These are phyloP conservation scores for Protobothrops flavoviridis DNA, from an alignment of 2,113 vertebrate species.

Conservation along the genomic window DNA sequence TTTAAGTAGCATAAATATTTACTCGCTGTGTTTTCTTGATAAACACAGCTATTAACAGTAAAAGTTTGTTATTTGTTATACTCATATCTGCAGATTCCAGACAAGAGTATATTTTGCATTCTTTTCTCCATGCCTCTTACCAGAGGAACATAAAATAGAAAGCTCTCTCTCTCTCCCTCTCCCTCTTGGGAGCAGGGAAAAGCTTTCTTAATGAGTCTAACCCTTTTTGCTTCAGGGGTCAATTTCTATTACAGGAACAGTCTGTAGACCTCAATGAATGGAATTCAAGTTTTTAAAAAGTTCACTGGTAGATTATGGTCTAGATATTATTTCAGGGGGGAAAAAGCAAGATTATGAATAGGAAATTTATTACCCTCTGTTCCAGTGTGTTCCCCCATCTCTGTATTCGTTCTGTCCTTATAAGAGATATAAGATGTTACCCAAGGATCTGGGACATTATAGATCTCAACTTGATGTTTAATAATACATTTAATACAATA, in stretches of 20 bases:
- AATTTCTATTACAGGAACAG: slow-evolving; percentile 26
- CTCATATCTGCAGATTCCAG: slow-evolving; percentile 12
- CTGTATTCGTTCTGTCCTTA: neutral
- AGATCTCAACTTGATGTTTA: neutral
- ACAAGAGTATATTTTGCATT: neutral
- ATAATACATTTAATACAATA: neutral
- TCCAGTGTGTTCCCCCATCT: neutral
- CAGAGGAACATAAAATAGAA: slow-evolving; percentile 11
- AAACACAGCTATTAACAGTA: slow-evolving; percentile 17
- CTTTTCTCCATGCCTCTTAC: neutral
- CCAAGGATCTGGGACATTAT: neutral
- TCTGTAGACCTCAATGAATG: slow-evolving; percentile 6
- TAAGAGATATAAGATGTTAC: neutral
- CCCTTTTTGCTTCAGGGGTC: slow-evolving; percentile 21
- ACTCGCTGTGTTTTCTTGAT: slow-evolving; percentile 19
- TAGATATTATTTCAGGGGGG: neutral
- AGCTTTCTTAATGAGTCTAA: slow-evolving; percentile 26
- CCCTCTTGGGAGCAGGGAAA: slow-evolving; percentile 16
- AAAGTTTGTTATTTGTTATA: slow-evolving; percentile 25
- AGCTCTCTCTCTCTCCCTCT: neutral
- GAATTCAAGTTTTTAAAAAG: slow-evolving; percentile 9
- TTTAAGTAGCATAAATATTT: slow-evolving; percentile 28
- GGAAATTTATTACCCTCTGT: neutral
- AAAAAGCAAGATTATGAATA: neutral
- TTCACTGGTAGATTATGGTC: neutral